These are phyloP conservation scores for Hirudinaria manillensis DNA, from an alignment of 2,888 invertebrate species.

Conservation along the genomic window DNA sequence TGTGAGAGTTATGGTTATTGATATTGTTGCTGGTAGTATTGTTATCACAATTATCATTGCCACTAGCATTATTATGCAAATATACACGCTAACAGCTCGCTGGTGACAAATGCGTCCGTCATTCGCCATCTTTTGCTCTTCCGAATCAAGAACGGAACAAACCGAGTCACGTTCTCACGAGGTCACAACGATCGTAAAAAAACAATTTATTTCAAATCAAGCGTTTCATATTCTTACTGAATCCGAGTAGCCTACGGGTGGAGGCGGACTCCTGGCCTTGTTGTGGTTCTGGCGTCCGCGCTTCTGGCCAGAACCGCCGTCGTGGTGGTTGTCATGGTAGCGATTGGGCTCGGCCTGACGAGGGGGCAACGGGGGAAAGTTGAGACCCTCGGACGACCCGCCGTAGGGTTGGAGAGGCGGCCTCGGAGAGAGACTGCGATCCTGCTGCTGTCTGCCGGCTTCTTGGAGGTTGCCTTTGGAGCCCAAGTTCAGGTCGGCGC, in stretches of 20 bases:
- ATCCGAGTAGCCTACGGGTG: not conserved
- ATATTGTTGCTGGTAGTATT: too few species aligned
- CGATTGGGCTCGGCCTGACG: not conserved
- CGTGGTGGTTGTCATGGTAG: not conserved
- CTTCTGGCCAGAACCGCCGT: not conserved
- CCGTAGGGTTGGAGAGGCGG: not conserved
- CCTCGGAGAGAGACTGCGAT: not conserved
- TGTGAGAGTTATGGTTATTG: too few species aligned
- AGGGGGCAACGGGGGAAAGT: not conserved
- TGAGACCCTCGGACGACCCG: not conserved
- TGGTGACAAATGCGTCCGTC: too few species aligned
- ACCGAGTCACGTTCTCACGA: too few species aligned
- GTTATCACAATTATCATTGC: too few species aligned
- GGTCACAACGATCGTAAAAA: not conserved
- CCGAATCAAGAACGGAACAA: too few species aligned
- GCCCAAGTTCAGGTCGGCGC: not conserved
- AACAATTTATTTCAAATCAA: not conserved
- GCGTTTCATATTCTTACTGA: constrained; percentile 8
- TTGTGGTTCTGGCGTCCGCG: not conserved
- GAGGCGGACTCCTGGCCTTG: not conserved
- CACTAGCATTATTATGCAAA: too few species aligned
- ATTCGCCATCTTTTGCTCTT: too few species aligned
- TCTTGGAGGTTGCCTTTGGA: constrained; percentile 6
- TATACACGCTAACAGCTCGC: too few species aligned
- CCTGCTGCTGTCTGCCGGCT: not conserved